Base-by-base conservation (phyloP, 2,888 invertebrate genomes). In the Elegia similella region DNA sequence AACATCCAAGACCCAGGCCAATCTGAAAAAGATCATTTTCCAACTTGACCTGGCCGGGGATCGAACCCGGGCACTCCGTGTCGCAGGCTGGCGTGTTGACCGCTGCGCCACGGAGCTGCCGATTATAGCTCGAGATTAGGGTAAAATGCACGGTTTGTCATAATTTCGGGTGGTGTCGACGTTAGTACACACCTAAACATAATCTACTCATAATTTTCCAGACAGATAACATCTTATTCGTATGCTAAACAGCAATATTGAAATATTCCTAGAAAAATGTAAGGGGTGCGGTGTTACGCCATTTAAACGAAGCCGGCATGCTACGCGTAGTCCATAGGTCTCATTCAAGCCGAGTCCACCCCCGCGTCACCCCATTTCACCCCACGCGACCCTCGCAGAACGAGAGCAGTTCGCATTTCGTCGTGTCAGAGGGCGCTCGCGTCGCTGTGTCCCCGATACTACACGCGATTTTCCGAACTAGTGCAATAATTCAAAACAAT, bases 381-480 rank as follows among this genome's bases (percentile, higher is more conserved):
- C 78, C 77, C 64, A 52, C 43, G 32, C 43, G 63, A 70, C 66
- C 70, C 68, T 72, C 78, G 77, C 74, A 70, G 68, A 72, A 74
- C 68, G 53, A 60, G 58, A 62, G 76, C 82, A 86, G 87, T 86
- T 80, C 82, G 82, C 73, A 78, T 73, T 66, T 57, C 61, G 66
- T 70, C 68, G 72, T 68, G 73, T 70, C 42, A 58, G 63, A 60
- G 69, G 72, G 62, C 65, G 73, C 65, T 59, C 73, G 82, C 68
- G 62, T 66, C 62, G 65, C 66, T 59, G 63, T 57, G 55, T 56
- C 59, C 48, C 55, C 53, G 61, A 67, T 63, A 62, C 71, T 70
- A 73, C 60, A 62, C 82, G 84, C 88, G 88, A 86, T 84, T 82
- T 83, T 73, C 74, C 67, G 74, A 82, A 85, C 77, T 76, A 78